phyloP scores from a whole-genome alignment of 2,888 invertebrate genomes.

The Melanostoma scalare region DNA sequence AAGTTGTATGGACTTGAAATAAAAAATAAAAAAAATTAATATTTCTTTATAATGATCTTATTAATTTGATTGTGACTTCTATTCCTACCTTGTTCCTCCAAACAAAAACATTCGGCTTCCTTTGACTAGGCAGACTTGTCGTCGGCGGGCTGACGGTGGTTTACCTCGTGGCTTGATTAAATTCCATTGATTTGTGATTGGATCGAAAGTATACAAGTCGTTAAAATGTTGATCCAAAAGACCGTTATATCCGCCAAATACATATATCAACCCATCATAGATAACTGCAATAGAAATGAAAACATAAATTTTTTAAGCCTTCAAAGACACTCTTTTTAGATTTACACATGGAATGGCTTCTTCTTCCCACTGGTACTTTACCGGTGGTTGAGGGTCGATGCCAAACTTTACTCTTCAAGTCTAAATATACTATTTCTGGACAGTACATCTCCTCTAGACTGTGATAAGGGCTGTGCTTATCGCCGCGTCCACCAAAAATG shows the following conservation, averaged over 20 bases:
- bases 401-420: conserved; percentile 89
- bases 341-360: conserved; percentile 96
- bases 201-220: conserved; percentile 90
- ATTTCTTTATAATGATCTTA: neutral
- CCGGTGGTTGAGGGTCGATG: conserved; percentile 85
- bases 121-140: conserved; percentile 91
- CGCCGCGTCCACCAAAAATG: conserved; percentile 94
- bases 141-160: conserved; percentile 86
- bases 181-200: conserved; percentile 85
- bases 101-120: conserved; percentile 90
- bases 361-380: conserved; percentile 88
- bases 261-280: conserved; percentile 89
- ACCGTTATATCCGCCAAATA: conserved; percentile 96
- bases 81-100: conserved; percentile 92
- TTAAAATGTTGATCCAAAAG: conserved; percentile 89
- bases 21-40: neutral
- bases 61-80: neutral
- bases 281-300: conserved; percentile 85
- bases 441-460: conserved; percentile 90
- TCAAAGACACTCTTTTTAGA: conserved; percentile 43
- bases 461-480: conserved; percentile 86
- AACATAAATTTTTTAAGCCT: neutral
- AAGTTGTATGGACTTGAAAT: conserved; percentile 51
- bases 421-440: conserved; percentile 89
- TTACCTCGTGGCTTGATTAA: conserved; percentile 84